Base-by-base conservation (phyloP, 2,888 invertebrate genomes). In the Hydrotaea cyrtoneurina region DNA sequence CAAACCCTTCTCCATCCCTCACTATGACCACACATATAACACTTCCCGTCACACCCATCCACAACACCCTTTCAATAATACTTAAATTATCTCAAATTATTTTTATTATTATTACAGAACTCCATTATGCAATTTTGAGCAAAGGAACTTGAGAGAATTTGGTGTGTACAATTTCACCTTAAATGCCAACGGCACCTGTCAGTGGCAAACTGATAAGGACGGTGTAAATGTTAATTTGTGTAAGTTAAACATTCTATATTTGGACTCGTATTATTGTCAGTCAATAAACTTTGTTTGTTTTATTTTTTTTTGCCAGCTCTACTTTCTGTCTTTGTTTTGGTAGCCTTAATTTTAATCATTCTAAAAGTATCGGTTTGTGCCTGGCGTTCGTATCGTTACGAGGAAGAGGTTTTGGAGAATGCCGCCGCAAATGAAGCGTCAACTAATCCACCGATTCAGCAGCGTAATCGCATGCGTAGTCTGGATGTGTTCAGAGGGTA, bases 401-500 rank as follows among this genome's bases (percentile, higher is more conserved):
- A 89, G 57, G 90, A 90, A 55, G 88, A 77, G 39, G 62, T 83
- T 21, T 79, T 82, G 46, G 76, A 77, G 31, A 82, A 69, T 77
- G 62, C 79, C 10, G 66, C 73, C 5, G 13, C 75, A 15, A 78
- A 62, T 72, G 91, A 86, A 15, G 87, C 89, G 8, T 72, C 85
- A n/a, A 7, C 39, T 7, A 39, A 7, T 50, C 43, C 74, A 4
- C 3, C 72, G 1, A 21, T 66, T 46, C 62, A 83, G 87, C 85
- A 57, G 86, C 89, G 78, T 87, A 89, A 55, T 86, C 92, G 95
- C 85, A 91, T 95, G 53, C 93, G 94, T 82, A 96, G 96, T 0
- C 93, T 97, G 75, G 97, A 97, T 90, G 95, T 96, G 0, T 96
- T 97, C 89, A 94, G 97, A 92, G 97, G 97, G 96, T 96, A 92